These are phyloP conservation scores for Acanthiza pusilla DNA, from an alignment of 2,797 vertebrate species.

Conservation along the genomic window DNA sequence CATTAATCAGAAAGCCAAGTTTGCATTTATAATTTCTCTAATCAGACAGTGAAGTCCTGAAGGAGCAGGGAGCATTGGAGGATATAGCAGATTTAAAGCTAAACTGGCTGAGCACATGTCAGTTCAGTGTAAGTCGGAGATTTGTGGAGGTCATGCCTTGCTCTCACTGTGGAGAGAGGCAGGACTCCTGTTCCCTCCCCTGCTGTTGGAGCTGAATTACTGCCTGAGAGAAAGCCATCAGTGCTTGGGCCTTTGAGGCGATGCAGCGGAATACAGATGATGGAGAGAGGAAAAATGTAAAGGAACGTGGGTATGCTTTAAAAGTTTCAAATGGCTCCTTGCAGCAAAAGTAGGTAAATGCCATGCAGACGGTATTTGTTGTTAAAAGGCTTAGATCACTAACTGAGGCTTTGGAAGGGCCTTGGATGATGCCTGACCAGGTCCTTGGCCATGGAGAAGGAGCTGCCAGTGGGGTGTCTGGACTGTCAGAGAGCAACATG, in stretches of 20 bases:
- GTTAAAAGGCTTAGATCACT: neutral
- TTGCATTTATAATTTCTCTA: neutral
- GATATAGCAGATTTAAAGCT: neutral
- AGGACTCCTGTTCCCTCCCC: neutral
- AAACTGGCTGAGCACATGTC: neutral
- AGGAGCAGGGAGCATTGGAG: neutral
- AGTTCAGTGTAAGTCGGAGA: neutral
- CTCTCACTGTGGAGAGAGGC: neutral
- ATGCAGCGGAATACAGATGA: neutral
- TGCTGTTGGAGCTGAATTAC: slow-evolving; percentile 6
- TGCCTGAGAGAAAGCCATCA: neutral
- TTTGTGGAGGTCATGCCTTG: neutral
- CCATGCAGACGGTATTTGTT: neutral
- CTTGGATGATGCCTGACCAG: neutral
- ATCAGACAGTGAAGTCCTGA: neutral
- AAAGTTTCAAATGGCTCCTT: neutral
- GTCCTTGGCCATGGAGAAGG: neutral
- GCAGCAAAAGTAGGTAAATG: neutral
- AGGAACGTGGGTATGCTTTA: neutral
- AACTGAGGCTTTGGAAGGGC: neutral
- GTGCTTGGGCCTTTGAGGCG: neutral
- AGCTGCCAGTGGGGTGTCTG: neutral
- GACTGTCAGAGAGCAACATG: neutral
- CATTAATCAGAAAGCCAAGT: slow-evolving; percentile 5
- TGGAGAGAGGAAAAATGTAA: neutral